These are phyloP conservation scores for Leucoma salicis DNA, from an alignment of 2,888 invertebrate species.

Conservation along the genomic window DNA sequence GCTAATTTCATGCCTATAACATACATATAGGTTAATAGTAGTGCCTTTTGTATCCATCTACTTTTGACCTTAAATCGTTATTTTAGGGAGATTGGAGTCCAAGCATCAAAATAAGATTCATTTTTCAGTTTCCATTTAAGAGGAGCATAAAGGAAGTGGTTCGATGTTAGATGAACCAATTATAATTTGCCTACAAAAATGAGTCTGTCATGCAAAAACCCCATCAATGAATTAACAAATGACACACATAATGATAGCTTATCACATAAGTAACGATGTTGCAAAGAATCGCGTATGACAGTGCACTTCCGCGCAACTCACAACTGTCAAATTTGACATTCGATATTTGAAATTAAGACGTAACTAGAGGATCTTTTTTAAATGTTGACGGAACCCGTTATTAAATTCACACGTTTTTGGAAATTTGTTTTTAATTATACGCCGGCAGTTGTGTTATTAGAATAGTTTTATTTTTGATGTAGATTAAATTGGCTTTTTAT, in stretches of 20 bases:
- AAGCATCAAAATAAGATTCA: too few species aligned
- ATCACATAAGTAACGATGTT: slow-evolving; percentile 57
- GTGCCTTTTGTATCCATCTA: too few species aligned
- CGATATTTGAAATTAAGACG: slow-evolving; percentile 69
- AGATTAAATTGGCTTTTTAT: not conserved
- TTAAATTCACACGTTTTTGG: slow-evolving; percentile 65
- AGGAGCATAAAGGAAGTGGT: too few species aligned
- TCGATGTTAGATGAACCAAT: too few species aligned
- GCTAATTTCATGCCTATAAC: too few species aligned
- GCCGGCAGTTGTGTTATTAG: slow-evolving; percentile 32
- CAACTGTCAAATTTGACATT: slow-evolving; percentile 51
- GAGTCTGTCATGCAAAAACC: not conserved
- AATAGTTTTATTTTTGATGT: not conserved
- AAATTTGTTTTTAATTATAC: slow-evolving; percentile 62
- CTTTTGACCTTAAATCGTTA: too few species aligned
- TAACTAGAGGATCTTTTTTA: slow-evolving; percentile 54
- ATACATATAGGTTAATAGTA: too few species aligned
- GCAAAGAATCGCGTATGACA: slow-evolving; percentile 64
- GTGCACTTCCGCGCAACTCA: slow-evolving; percentile 39
- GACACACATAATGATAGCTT: slow-evolving; percentile 66
- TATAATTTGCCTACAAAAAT: too few species aligned
- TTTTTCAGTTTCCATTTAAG: too few species aligned
- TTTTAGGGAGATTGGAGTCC: too few species aligned
- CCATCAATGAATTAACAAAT: too few species aligned
- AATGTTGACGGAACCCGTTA: slow-evolving; percentile 58